Conservation (phyloP, 1,140 invertebrate species). For the Pollicipes pollicipes region DNA sequence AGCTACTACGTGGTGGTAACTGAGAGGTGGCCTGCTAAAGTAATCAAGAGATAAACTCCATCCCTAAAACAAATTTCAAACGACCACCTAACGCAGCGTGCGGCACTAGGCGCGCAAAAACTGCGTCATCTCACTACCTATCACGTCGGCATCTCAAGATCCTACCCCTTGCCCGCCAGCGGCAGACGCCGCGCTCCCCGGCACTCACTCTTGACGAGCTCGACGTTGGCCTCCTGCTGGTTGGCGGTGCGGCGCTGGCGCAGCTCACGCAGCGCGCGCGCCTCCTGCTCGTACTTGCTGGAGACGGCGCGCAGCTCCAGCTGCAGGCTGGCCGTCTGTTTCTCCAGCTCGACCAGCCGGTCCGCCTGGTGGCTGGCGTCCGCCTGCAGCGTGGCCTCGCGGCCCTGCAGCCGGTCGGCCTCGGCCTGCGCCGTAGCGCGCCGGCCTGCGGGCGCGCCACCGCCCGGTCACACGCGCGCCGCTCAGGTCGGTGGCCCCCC, state of each 20-base stretch:
- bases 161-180: no score
- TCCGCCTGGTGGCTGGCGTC: conserved; percentile 63
- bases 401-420: conserved; percentile 26
- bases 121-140: no score
- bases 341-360: conserved; percentile 64
- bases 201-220: background rate
- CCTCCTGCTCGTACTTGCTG: conserved; percentile 57
- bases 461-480: background rate
- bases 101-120: no score
- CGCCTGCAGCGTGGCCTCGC: conserved; percentile 47
- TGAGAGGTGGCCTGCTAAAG: no score
- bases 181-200: no score
- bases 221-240: background rate
- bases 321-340: conserved; percentile 65
- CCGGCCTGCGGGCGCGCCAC: background rate
- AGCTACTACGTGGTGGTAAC: no score
- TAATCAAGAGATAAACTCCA: no score
- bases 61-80: no score
- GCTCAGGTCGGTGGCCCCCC: no score
- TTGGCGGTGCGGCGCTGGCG: background rate
- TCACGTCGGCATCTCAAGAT: no score
- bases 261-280: conserved; percentile 15
- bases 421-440: background rate
- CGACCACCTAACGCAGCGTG: no score
- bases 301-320: conserved; percentile 73